A percentile compares a stretch with the other conserved stretches of the same genome.
Conservation (phyloP, 2,888 invertebrate species). For the Aphrophora alni region DNA sequence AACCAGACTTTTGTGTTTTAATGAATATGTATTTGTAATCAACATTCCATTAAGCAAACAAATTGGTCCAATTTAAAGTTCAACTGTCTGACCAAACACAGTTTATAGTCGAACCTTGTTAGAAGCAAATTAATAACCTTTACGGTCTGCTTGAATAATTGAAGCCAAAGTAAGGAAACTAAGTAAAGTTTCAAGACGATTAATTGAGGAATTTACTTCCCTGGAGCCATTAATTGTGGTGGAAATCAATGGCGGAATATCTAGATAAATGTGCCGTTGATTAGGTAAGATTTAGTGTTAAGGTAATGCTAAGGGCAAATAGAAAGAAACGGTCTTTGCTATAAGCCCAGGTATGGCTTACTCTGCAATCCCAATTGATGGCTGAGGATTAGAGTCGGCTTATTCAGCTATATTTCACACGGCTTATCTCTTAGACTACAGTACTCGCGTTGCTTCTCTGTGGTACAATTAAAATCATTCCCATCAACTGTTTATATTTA, state of each 20-base stretch:
- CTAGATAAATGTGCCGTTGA: neutral
- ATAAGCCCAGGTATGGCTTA: neutral
- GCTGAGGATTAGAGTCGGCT: neutral
- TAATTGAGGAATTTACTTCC: neutral
- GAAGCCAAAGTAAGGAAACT: neutral
- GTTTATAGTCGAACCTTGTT: neutral
- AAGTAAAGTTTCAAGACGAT: neutral
- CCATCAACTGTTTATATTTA: neutral
- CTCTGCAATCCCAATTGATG: neutral
- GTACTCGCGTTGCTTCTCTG: neutral
- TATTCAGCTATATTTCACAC: neutral
- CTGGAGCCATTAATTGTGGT: neutral
- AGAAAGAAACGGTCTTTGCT: neutral
- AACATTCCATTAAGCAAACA: neutral
- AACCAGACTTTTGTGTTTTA: too few relatives aligned
- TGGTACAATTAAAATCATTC: neutral
- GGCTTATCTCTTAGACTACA: neutral
- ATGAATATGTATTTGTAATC: too few relatives aligned
- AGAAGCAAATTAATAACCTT: neutral
- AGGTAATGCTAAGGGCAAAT: neutral
- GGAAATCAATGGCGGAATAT: neutral
- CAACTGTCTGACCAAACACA: neutral
- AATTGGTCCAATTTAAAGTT: slow-evolving; percentile 7
- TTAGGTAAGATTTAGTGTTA: neutral
- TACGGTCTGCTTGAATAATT: neutral